These are phyloP conservation scores for Lycophotia porphyrea DNA, from an alignment of 2,888 invertebrate species.

Conservation along the genomic window DNA sequence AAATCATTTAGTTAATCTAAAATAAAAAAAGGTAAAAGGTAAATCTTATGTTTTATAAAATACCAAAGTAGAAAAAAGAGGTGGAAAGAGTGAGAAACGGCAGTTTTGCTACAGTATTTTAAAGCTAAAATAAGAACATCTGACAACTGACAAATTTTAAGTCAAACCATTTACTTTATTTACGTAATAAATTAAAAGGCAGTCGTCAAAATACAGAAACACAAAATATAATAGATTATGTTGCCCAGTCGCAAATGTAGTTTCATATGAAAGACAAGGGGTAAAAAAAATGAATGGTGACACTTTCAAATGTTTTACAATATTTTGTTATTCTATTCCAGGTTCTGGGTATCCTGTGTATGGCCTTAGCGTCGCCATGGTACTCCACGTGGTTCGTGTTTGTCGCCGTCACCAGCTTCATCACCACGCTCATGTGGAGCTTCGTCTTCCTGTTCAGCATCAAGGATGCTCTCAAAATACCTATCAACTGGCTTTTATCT, in stretches of 20 bases:
- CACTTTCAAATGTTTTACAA: background rate
- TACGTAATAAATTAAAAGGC: background rate
- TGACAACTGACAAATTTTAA: slow-evolving; percentile 2
- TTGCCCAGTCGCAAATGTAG: background rate
- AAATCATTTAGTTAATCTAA: too few species aligned
- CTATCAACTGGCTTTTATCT: slow-evolving; percentile 95
- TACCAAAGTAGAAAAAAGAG: background rate
- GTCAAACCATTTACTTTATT: background rate
- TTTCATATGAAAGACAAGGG: background rate
- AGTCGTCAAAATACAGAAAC: background rate
- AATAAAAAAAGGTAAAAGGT: too few species aligned
- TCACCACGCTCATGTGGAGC: slow-evolving; percentile 95
- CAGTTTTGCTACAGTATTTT: background rate
- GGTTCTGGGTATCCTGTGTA: slow-evolving; percentile 95
- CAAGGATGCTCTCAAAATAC: slow-evolving; percentile 94
- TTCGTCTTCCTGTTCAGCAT: slow-evolving; percentile 95
- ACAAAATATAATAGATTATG: background rate
- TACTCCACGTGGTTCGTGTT: slow-evolving; percentile 95
- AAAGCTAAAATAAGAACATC: background rate
- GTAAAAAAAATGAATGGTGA: background rate
- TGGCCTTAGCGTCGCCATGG: slow-evolving; percentile 94
- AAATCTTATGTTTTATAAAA: background rate
- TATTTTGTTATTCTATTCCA: slow-evolving; percentile 84
- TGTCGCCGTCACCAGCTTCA: slow-evolving; percentile 95
- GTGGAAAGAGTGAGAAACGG: background rate